Base-by-base conservation (phyloP, 2,888 invertebrate species). In the Pterobdella sp. region DNA sequence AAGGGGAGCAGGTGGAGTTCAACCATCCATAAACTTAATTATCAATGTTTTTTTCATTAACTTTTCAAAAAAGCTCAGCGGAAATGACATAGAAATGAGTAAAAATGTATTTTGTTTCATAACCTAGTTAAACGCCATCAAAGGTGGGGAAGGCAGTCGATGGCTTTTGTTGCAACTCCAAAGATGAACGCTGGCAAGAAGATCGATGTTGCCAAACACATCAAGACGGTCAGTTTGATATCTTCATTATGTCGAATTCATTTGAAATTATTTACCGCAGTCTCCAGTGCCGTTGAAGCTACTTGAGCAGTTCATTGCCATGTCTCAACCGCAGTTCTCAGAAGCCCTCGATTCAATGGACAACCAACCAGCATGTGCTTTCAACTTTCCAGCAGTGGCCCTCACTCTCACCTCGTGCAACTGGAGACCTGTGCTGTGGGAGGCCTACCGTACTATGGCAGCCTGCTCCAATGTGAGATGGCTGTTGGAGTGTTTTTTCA, bases 311-410 rank as follows among this genome's bases (percentile, higher is more conserved):
- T 71, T 63, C 63, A n/a, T 71, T 3, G 60, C 29, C n/a, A 56
- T 71, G 60, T 56, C 70, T 0, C 32, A 70, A n/a, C 18, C 70
- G 4, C 31, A 29, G 29, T 32, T 70, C 26, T 70, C 70, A 1
- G 32, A 70, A 32, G 22, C 42, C 14, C 52, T 56, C 70, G 70
- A 70, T 32, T 70, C 70, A 3, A 42, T 22, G 10, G 70, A 70
- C 26, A 70, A 52, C 14, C 70, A 70, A 70, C 70, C 42, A 10
- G n/a, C 52, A 22, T 71, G 71, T 63, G 60, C 71, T 1, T 71
- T 68, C 63, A 36, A 26, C 32, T 73, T 69, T 35, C 73, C 68
- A 34, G 68, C 42, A 10, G 37, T 63, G 32, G 66, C 35, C 56
- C 29, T 60, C 10, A 68, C 64, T 7, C 29, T 31, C 36, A 35